phyloP scores from a whole-genome alignment of 35 echinoderm and acorn worm species.

The Stichopus chloronotus region DNA sequence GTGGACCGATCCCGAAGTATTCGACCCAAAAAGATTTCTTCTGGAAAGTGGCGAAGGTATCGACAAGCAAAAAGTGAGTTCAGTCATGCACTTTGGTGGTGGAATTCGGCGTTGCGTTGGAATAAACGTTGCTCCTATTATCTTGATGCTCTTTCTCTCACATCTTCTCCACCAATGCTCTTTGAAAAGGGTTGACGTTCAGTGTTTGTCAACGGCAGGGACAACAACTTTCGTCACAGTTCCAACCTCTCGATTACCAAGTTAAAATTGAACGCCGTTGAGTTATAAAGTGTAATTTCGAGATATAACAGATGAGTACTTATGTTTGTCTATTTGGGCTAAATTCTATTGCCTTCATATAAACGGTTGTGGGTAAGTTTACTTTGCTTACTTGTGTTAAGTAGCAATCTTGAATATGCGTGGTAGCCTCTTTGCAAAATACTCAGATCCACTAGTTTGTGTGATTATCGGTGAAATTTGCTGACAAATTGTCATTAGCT shows the following conservation, averaged over 20 bases:
- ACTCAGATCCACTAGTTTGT: too few relatives aligned
- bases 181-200: slow-evolving; percentile 10
- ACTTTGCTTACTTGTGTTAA: too few relatives aligned
- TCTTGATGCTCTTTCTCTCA: slow-evolving; percentile 68
- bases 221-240: not conserved
- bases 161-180: slow-evolving; percentile 71
- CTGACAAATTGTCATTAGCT: too few relatives aligned
- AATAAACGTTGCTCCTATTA: slow-evolving; percentile 56
- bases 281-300: too few relatives aligned
- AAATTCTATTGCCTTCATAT: too few relatives aligned
- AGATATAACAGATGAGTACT: too few relatives aligned
- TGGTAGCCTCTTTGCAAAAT: too few relatives aligned
- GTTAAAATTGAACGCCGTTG: not conserved
- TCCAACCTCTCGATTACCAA: not conserved
- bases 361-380: too few relatives aligned
- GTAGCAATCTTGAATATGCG: too few relatives aligned
- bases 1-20: slow-evolving; percentile 69
- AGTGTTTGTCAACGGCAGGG: not conserved
- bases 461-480: too few relatives aligned
- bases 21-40: slow-evolving; percentile 74
- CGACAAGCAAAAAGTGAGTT: slow-evolving; percentile 51
- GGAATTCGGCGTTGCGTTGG: slow-evolving; percentile 74
- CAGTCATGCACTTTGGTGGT: slow-evolving; percentile 59
- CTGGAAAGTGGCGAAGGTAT: slow-evolving; percentile 47
- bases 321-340: too few relatives aligned